Conservation (phyloP, 2,797 vertebrate genomes). For the Petrocephalus schoutedeni region DNA sequence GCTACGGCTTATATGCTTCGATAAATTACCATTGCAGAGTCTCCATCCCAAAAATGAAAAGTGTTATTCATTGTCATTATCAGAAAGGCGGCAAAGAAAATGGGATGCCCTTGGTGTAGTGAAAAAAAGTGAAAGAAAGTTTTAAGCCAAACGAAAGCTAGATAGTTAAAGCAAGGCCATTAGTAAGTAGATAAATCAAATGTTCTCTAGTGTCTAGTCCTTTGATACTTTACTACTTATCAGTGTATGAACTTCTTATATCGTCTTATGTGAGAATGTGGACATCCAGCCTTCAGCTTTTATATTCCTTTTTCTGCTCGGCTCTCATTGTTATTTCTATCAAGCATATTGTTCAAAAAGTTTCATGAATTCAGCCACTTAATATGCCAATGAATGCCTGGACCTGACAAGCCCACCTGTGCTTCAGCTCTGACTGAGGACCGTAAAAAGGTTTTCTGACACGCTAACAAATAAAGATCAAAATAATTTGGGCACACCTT, state of each 20-base stretch:
- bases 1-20: neutral
- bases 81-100: neutral
- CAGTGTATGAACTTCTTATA: neutral
- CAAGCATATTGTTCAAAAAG: neutral
- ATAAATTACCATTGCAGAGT: neutral
- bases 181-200: neutral
- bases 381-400: conserved; percentile 35
- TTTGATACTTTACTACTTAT: neutral
- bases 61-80: neutral
- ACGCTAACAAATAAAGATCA: neutral
- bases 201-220: neutral
- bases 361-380: neutral
- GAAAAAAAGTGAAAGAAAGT: neutral
- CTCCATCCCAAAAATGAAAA: neutral
- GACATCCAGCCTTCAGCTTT: neutral
- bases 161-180: neutral
- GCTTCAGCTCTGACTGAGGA: neutral
- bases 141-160: neutral
- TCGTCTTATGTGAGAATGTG: neutral
- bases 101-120: neutral
- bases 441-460: neutral
- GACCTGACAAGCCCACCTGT: conserved; percentile 38
- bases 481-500: neutral
- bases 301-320: neutral
- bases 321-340: neutral